A percentile compares a stretch with the other conserved stretches of the same genome.
phyloP scores from a whole-genome alignment of 2,888 invertebrate genomes.

The Drosophila bunnanda region DNA sequence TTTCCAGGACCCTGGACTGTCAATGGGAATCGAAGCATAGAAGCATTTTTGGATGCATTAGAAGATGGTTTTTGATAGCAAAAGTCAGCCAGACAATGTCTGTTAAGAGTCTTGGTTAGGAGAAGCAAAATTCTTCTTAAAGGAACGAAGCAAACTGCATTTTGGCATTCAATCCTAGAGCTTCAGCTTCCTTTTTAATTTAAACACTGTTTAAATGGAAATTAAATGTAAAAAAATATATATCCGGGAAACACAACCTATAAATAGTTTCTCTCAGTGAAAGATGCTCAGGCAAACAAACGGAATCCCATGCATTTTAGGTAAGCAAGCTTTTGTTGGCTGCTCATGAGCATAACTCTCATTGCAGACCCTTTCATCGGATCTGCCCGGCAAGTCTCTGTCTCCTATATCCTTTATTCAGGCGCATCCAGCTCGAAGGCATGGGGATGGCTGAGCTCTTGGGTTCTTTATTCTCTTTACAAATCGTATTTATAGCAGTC shows the following conservation, averaged over 20 bases:
- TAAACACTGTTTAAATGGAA: neutral
- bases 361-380: slow-evolving; percentile 27
- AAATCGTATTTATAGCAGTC: slow-evolving; percentile 73
- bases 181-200: too few relatives aligned
- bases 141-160: neutral
- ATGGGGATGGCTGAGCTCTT: slow-evolving; percentile 28
- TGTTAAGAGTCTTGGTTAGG: too few relatives aligned
- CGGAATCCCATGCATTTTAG: slow-evolving; percentile 33
- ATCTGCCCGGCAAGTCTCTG: slow-evolving; percentile 1
- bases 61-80: neutral
- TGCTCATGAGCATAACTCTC: slow-evolving; percentile 14
- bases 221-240: neutral
- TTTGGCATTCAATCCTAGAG: neutral
- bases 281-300: slow-evolving; percentile 14
- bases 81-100: neutral
- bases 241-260: too few relatives aligned
- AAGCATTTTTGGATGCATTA: neutral
- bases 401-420: slow-evolving; percentile 9
- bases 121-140: neutral
- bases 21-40: neutral
- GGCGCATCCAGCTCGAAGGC: neutral
- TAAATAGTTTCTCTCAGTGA: neutral
- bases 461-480: slow-evolving; percentile 47
- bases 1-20: slow-evolving; percentile 8
- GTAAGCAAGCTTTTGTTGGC: slow-evolving; percentile 22